Conservation (phyloP, 1,140 invertebrate species). For the Sesamia nonagrioides region DNA sequence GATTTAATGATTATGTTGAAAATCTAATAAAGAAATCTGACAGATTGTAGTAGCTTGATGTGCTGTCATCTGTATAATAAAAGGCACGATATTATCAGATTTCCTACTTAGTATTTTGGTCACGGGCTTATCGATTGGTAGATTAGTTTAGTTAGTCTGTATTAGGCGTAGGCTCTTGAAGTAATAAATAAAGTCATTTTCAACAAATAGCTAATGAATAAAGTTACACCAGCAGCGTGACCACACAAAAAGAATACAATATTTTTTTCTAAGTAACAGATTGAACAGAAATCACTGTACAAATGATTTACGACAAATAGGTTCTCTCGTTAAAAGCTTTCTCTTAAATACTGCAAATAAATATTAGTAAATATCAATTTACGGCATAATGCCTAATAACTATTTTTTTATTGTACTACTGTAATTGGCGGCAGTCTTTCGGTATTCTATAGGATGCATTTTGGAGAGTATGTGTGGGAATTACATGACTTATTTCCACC, state of each 20-base stretch:
- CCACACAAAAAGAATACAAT: not conserved
- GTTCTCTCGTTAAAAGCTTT: slow-evolving; percentile 14
- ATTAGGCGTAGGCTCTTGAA: too few relatives aligned
- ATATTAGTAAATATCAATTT: slow-evolving; percentile 4
- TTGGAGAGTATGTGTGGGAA: too few relatives aligned
- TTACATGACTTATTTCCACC: too few relatives aligned
- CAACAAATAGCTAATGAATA: not conserved
- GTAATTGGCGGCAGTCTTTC: too few relatives aligned
- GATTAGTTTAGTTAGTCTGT: not conserved
- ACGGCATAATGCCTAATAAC: not conserved
- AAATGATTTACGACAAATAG: slow-evolving; percentile 16
- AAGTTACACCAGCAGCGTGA: not conserved
- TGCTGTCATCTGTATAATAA: too few relatives aligned
- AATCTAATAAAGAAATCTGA: too few relatives aligned
- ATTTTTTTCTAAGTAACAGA: not conserved
- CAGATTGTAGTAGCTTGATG: too few relatives aligned
- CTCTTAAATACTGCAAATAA: slow-evolving; percentile 16
- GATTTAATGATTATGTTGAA: too few relatives aligned
- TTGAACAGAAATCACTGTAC: not conserved
- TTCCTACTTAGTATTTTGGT: too few relatives aligned
- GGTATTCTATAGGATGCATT: too few relatives aligned
- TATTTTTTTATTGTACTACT: not conserved
- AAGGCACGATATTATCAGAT: too few relatives aligned
- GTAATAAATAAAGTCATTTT: not conserved
- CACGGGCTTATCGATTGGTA: not conserved